These are phyloP conservation scores for Drosophila pseudoananassae DNA, from an alignment of 1,140 invertebrate species.

Conservation along the genomic window DNA sequence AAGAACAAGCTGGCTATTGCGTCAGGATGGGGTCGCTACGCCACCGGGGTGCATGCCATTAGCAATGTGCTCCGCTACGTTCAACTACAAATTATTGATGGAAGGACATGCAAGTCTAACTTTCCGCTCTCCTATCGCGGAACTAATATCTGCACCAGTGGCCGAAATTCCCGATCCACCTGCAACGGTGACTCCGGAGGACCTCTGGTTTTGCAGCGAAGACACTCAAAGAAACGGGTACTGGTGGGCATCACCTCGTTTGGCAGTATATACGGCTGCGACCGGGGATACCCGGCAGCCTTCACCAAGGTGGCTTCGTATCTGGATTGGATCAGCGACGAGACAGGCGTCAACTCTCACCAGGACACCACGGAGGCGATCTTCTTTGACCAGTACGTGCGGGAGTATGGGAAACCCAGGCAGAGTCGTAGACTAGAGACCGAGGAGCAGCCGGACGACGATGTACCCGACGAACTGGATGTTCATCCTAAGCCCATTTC, in stretches of 20 bases:
- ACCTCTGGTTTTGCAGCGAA: constrained; percentile 82
- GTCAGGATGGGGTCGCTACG: constrained; percentile 85
- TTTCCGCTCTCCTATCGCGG: constrained; percentile 85
- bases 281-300: constrained; percentile 85
- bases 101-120: constrained; percentile 85
- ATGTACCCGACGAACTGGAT: constrained; percentile 65
- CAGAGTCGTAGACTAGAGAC: constrained; percentile 42
- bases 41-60: constrained; percentile 83
- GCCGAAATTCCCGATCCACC: constrained; percentile 78
- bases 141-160: constrained; percentile 85
- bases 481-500: constrained; percentile 26
- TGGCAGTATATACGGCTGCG: constrained; percentile 85
- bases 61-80: constrained; percentile 83
- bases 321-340: constrained; percentile 85
- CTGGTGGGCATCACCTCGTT: constrained; percentile 86
- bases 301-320: constrained; percentile 86
- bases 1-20: constrained; percentile 82
- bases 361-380: constrained; percentile 71
- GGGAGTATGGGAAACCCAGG: constrained; percentile 52
- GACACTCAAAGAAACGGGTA: constrained; percentile 71
- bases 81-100: constrained; percentile 86
- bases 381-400: constrained; percentile 69
- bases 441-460: constrained; percentile 44
- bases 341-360: constrained; percentile 72
- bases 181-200: constrained; percentile 85